phyloP scores from a whole-genome alignment of 2,888 invertebrate genomes.

The Chymomyza procnemis region DNA sequence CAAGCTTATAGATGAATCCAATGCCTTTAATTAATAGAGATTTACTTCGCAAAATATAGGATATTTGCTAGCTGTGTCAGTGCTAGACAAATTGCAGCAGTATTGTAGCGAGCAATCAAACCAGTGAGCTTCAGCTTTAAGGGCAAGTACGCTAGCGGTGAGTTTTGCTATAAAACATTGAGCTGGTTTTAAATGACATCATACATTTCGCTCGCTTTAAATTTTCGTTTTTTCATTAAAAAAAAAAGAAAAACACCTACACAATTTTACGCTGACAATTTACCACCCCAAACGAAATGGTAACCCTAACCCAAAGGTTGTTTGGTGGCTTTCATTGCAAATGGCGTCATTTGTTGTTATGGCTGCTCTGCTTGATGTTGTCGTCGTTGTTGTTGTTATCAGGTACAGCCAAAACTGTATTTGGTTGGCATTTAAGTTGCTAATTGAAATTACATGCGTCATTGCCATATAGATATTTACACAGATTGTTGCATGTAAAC shows the following conservation, averaged over 20 bases:
- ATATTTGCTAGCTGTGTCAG: no score
- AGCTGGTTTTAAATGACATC: no score
- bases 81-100: no score
- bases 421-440: neutral
- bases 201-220: neutral
- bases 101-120: no score
- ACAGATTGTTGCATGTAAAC: constrained; percentile 2
- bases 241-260: neutral
- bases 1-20: no score
- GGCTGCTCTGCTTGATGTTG: constrained; percentile 2
- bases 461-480: constrained; percentile 1
- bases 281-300: neutral
- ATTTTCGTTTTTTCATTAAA: neutral
- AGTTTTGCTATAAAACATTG: no score
- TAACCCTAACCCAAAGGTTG: neutral
- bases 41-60: no score
- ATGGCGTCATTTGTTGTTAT: constrained; percentile 6
- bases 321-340: neutral
- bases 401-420: neutral
- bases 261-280: neutral
- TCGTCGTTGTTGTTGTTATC: constrained; percentile 12
- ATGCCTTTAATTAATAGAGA: no score
- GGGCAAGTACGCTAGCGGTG: no score
- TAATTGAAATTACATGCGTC: constrained; percentile 39
- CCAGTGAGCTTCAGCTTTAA: no score